phyloP scores from a whole-genome alignment of 2,888 invertebrate genomes.

The Digitonthophagus gazella region DNA sequence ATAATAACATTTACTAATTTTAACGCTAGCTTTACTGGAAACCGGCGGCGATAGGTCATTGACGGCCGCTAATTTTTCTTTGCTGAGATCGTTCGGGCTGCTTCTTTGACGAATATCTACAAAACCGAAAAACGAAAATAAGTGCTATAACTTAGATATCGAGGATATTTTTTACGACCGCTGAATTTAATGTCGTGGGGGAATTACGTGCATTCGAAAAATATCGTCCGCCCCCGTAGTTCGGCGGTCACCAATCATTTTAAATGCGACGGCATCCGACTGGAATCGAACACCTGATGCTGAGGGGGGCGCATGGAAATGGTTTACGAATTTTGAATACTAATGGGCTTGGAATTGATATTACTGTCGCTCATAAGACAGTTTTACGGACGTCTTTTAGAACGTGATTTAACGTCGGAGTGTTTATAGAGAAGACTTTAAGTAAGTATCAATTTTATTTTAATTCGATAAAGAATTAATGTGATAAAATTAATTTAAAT shows the following conservation, averaged over 20 bases:
- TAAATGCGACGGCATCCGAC: neutral
- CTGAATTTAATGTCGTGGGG: too few species aligned
- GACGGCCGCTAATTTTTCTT: constrained; percentile 38
- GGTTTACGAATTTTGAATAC: neutral
- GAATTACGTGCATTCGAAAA: too few species aligned
- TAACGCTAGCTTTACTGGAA: neutral
- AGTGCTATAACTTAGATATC: too few species aligned
- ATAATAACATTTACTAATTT: neutral
- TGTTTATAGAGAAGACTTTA: too few species aligned
- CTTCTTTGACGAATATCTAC: constrained; percentile 45
- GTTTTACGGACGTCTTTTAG: too few species aligned
- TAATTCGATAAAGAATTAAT: too few species aligned
- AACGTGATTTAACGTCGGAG: too few species aligned
- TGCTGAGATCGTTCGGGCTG: constrained; percentile 42
- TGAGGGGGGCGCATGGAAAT: neutral
- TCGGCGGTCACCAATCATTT: neutral
- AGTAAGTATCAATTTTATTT: too few species aligned
- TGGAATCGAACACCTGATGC: neutral
- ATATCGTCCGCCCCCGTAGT: neutral
- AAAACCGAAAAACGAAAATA: too few species aligned
- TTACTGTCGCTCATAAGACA: neutral
- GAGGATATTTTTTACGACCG: too few species aligned
- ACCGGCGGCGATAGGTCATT: constrained; percentile 27
- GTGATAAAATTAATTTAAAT: too few species aligned
- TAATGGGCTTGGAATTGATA: neutral